phyloP scores from a whole-genome alignment of 2,888 invertebrate genomes.

The Philonicus albiceps region DNA sequence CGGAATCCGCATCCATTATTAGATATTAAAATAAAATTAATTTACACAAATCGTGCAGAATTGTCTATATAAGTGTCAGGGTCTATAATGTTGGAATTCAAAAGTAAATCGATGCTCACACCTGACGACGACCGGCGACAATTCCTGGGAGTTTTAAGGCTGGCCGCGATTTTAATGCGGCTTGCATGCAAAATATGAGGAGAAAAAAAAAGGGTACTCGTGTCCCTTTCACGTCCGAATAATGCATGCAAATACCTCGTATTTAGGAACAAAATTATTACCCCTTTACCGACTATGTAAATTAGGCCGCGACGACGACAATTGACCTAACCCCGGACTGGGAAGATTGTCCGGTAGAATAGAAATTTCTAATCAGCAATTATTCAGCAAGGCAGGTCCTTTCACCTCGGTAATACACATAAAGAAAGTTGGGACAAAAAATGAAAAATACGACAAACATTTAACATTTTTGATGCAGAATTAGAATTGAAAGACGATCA shows the following conservation, averaged over 20 bases:
- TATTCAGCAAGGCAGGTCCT: not conserved
- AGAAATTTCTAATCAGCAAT: not conserved
- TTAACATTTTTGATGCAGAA: not conserved
- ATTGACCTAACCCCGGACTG: not conserved
- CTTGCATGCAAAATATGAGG: conserved; percentile 29
- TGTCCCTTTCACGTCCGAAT: not conserved
- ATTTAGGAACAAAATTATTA: not conserved
- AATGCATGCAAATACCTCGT: conserved; percentile 4
- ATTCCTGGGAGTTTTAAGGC: not conserved
- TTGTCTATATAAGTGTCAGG: not conserved
- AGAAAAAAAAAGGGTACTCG: not conserved
- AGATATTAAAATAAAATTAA: conserved; percentile 15
- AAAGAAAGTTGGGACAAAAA: not conserved
- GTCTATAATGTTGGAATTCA: not conserved
- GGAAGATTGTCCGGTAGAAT: not conserved
- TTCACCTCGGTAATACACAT: not conserved
- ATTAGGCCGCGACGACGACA: not conserved
- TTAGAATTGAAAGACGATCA: not conserved
- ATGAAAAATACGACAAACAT: not conserved
- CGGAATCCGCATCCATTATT: not conserved
- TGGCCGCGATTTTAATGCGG: conserved; percentile 21
- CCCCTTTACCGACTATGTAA: not conserved
- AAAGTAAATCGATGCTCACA: not conserved
- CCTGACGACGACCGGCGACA: not conserved
- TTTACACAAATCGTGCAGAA: not conserved